These are phyloP conservation scores for Adelges cooleyi DNA, from an alignment of 1,140 invertebrate genomes.

Conservation along the genomic window DNA sequence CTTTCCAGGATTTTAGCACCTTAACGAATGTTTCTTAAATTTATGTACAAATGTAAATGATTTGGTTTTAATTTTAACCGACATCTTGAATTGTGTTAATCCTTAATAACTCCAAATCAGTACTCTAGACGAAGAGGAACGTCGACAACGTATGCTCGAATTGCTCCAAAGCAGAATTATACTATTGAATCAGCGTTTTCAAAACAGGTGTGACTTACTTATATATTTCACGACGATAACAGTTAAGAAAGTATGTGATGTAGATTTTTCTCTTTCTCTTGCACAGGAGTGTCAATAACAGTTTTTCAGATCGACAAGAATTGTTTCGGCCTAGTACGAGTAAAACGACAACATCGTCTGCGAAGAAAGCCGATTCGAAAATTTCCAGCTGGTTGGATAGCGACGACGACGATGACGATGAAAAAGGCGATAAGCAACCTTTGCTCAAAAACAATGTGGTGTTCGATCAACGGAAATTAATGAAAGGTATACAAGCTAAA, in stretches of 20 bases:
- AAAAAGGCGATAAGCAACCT: not conserved
- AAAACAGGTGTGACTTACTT: conserved; percentile 18
- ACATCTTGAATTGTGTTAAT: no score
- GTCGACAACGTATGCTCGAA: conserved; percentile 47
- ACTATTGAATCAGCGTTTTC: conserved; percentile 43
- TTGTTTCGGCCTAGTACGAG: conserved; percentile 15
- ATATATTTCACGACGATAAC: no score
- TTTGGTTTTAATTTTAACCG: no score
- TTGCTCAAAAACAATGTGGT: not conserved
- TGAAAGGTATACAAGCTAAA: conserved; percentile 4
- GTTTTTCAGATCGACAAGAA: not conserved
- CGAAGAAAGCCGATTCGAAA: not conserved
- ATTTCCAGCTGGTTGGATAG: conserved; percentile 12
- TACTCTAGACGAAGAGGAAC: conserved; percentile 49
- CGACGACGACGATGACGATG: conserved; percentile 15
- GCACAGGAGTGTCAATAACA: not conserved
- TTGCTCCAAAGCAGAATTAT: conserved; percentile 45
- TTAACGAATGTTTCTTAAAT: not conserved
- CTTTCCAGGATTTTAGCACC: no score
- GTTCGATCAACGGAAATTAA: not conserved
- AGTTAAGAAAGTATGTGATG: no score
- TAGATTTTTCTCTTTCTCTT: no score
- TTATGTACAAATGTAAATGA: not conserved
- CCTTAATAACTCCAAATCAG: conserved; percentile 36
- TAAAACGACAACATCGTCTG: not conserved